Evolutionary conservation across 2,113 vertebrate genomes (phyloP), one percentile per base, ranked within the genome.

Genomic region (Stegostoma tigrinum): DNA sequence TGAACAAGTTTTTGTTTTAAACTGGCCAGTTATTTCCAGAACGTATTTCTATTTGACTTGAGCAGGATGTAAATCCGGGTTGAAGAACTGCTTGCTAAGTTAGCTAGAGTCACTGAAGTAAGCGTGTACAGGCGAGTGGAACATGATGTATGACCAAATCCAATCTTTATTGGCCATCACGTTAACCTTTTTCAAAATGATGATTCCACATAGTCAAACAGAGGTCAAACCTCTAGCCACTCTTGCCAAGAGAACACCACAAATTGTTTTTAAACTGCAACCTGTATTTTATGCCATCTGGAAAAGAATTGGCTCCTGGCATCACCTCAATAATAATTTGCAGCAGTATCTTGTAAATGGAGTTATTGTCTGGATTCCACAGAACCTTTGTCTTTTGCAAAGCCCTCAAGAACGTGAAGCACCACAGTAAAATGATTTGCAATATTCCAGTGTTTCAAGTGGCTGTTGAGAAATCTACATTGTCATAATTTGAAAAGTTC

Each of bases 11-110:
- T 83, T 83, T 67, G 21, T 38, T 64, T 66, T 64, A 55, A 93
- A 93, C 89, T 66, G 17, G 89, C 15, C 89, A 93, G 38, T 93
- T 93, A 66, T 93, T 93, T 66, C 61, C 55, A 66, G n/a, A 67
- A 93, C 19, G 42, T 17, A 19, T 66, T 93, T 93, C 64, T 64
- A 93, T 38, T 66, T 64, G 8, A 55, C 4, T 55, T n/a, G 89
- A 93, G 17, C 89, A 66, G 24, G 61, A 91, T 66, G 89, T 91
- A 38, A 6, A 66, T 66, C 89, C 30, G 89, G 61, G 17, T 2
- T 93, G 38, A 64, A 38, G 27, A 23, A 5, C 17, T 34, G 64
- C 15, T 38, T n/a, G 27, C 34, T n/a, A 38, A 66, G 5, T 23
- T 66, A 34, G 89, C 55, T 52, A 55, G 1, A 30, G 48, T 30